Percentiles rank a stretch among this genome's conserved stretches.
phyloP scores from a whole-genome alignment of 2,797 vertebrate genomes.

The Synaphobranchus kaupii region DNA sequence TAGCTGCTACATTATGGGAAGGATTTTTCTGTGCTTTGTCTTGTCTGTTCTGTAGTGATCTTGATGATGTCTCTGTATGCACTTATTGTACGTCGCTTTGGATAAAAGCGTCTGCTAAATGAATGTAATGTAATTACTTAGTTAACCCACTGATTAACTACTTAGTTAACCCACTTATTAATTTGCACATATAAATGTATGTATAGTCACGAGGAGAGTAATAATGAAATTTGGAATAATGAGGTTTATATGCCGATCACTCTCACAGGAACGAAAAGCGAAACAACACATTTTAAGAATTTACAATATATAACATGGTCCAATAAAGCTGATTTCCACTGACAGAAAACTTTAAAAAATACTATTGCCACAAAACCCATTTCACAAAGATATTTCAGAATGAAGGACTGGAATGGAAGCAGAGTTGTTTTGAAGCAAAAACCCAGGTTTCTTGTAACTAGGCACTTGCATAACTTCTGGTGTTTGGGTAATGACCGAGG shows the following conservation, averaged over 20 bases:
- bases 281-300: neutral
- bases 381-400: neutral
- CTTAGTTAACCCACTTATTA: neutral
- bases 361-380: neutral
- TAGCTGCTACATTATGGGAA: too few relatives aligned
- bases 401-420: neutral
- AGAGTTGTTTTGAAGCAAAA: neutral
- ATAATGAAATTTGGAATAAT: neutral
- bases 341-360: neutral
- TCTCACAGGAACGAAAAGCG: neutral
- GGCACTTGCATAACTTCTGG: slow-evolving; percentile 1
- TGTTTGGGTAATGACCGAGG: neutral
- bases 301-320: neutral
- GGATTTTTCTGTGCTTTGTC: too few relatives aligned
- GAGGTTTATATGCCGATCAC: neutral
- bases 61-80: too few relatives aligned
- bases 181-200: neutral
- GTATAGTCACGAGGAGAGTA: neutral
- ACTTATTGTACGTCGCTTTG: too few relatives aligned
- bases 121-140: too few relatives aligned
- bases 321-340: neutral
- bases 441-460: neutral
- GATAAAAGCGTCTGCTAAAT: too few relatives aligned
- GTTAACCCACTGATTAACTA: too few relatives aligned
- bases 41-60: too few relatives aligned